A percentile compares a stretch with the other conserved stretches of the same genome.
phyloP scores from a whole-genome alignment of 2,888 invertebrate genomes.

The Miltochrista miniata region DNA sequence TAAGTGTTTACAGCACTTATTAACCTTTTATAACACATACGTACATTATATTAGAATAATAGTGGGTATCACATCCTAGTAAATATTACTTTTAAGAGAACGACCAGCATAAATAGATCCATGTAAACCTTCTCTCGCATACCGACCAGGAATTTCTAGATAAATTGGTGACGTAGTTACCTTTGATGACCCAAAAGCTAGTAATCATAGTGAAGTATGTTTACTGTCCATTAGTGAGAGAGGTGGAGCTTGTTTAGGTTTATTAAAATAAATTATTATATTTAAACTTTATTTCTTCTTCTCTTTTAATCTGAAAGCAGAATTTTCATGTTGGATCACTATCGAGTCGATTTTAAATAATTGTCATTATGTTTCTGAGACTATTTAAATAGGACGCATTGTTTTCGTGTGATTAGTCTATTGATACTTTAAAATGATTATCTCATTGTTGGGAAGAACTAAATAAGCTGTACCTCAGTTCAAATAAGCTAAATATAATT shows the following conservation, averaged over 20 bases:
- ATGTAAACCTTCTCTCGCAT: conserved; percentile 24
- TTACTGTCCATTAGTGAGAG: conserved; percentile 58
- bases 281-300: background rate
- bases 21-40: conserved; percentile 59
- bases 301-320: too few species aligned
- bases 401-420: too few species aligned
- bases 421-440: too few species aligned
- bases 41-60: conserved; percentile 47
- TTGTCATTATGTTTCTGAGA: too few species aligned
- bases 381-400: too few species aligned
- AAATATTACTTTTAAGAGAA: conserved; percentile 31
- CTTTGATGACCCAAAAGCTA: conserved; percentile 47
- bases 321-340: too few species aligned
- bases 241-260: conserved; percentile 41
- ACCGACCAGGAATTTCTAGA: conserved; percentile 25
- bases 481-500: conserved; percentile 45
- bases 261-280: conserved; percentile 22
- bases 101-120: conserved; percentile 37
- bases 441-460: background rate
- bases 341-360: too few species aligned
- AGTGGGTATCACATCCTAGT: conserved; percentile 52
- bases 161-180: conserved; percentile 37
- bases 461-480: conserved; percentile 34
- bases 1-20: conserved; percentile 65
- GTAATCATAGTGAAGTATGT: conserved; percentile 48